These are phyloP conservation scores for Drosophila flavopinicola DNA, from an alignment of 2,888 invertebrate genomes.

Conservation along the genomic window DNA sequence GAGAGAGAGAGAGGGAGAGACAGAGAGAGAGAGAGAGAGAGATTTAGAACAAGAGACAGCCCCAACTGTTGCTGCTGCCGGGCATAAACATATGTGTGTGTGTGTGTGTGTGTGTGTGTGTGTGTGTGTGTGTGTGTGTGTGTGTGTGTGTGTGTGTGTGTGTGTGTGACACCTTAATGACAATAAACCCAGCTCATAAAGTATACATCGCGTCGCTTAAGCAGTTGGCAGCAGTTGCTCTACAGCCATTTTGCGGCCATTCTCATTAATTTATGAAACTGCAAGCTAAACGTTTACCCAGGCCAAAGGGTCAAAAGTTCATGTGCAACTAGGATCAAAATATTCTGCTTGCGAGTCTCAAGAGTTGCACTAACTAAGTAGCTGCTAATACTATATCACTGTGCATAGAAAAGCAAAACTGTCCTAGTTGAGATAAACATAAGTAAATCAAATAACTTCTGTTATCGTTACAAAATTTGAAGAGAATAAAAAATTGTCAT, in stretches of 20 bases:
- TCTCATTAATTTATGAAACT: conserved; percentile 33
- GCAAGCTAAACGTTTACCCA: not conserved
- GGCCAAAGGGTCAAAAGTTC: too few species aligned
- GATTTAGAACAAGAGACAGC: conserved; percentile 11
- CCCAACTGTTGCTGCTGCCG: conserved; percentile 61
- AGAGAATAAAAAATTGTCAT: too few species aligned
- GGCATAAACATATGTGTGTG: not conserved
- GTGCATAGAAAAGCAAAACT: too few species aligned
- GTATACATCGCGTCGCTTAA: conserved; percentile 57
- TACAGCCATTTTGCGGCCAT: conserved; percentile 35
- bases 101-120: conserved; percentile 6
- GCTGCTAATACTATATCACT: too few species aligned
- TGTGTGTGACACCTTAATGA: conserved; percentile 56
- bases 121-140: conserved; percentile 7
- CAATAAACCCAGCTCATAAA: conserved; percentile 70
- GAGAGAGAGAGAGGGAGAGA: not conserved
- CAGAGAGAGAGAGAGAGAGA: not conserved
- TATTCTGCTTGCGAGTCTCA: too few species aligned
- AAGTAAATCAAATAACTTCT: too few species aligned
- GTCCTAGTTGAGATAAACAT: too few species aligned
- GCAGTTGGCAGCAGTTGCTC: conserved; percentile 39
- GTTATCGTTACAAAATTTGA: too few species aligned
- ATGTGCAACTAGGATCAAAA: too few species aligned
- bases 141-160: conserved; percentile 17
- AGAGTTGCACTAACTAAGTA: too few species aligned